Conservation (phyloP, 2,888 invertebrate species). For the Rhagonycha fulva region DNA sequence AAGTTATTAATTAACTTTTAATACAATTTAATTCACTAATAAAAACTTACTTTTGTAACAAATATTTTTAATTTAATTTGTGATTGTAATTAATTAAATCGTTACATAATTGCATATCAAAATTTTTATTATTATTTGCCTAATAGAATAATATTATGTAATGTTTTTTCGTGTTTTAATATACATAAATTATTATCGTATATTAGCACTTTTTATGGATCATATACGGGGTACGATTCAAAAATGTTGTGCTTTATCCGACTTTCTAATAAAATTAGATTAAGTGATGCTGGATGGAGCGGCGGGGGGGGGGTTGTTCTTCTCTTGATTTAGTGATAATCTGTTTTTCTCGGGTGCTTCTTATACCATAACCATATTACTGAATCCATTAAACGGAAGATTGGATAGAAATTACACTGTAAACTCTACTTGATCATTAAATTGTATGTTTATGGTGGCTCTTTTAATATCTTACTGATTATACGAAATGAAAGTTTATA, state of each 20-base stretch:
- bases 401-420: slow-evolving; percentile 27
- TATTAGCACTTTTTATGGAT: background rate
- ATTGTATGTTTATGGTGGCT: slow-evolving; percentile 31
- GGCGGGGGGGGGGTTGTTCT: background rate
- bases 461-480: slow-evolving; percentile 33
- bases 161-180: background rate
- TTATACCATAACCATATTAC: slow-evolving; percentile 3
- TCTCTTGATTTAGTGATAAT: background rate
- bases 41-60: background rate
- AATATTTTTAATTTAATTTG: background rate
- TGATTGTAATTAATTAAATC: background rate
- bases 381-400: slow-evolving; percentile 10
- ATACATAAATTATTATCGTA: background rate
- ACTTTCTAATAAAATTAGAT: background rate
- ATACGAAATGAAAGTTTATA: slow-evolving; percentile 35
- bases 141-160: background rate
- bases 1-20: background rate
- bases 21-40: background rate
- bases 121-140: background rate
- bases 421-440: slow-evolving; percentile 30
- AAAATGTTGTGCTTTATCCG: background rate
- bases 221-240: background rate
- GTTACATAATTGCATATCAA: background rate
- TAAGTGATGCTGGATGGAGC: background rate
- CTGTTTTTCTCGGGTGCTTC: background rate